Conservation (phyloP, 2,113 vertebrate genomes). For the Pelodiscus sinensis region DNA sequence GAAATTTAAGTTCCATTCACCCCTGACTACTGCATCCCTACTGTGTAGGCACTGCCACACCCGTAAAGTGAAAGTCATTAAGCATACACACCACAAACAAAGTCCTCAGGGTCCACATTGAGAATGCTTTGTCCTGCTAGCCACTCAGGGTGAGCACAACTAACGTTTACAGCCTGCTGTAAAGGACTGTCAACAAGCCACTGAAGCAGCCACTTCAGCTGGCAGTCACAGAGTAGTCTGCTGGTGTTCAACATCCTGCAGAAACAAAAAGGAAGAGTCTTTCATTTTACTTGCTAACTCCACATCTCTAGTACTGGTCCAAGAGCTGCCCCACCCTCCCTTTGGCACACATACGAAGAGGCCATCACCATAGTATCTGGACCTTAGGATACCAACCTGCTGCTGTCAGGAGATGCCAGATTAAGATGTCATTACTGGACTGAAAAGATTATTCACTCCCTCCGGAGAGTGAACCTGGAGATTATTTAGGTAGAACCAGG, state of each 20-base stretch:
- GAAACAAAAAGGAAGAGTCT: neutral
- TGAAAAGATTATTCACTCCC: neutral
- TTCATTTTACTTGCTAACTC: neutral
- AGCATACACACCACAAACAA: constrained; percentile 83
- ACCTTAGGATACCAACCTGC: neutral
- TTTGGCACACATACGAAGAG: accelerated
- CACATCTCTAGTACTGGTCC: neutral
- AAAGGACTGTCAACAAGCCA: constrained; percentile 77
- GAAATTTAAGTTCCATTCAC: no score
- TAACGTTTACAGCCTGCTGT: constrained; percentile 72
- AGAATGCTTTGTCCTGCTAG: constrained; percentile 79
- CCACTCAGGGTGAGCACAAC: constrained; percentile 83
- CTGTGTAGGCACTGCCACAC: accelerated
- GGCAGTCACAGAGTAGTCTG: constrained; percentile 85
- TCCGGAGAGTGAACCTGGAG: neutral
- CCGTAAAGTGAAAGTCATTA: neutral
- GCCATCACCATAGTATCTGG: neutral
- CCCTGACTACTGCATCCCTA: no score
- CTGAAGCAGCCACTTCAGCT: constrained; percentile 82
- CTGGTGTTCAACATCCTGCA: constrained; percentile 83
- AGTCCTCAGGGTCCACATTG: constrained; percentile 78
- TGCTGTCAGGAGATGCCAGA: neutral
- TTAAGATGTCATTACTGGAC: neutral
- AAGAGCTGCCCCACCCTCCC: neutral
- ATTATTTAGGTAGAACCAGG: neutral